Evolutionary conservation across 23 tunicate genomes (phyloP), one percentile per base, ranked within the genome.

Genomic region (Trididemnum nubilum): DNA sequence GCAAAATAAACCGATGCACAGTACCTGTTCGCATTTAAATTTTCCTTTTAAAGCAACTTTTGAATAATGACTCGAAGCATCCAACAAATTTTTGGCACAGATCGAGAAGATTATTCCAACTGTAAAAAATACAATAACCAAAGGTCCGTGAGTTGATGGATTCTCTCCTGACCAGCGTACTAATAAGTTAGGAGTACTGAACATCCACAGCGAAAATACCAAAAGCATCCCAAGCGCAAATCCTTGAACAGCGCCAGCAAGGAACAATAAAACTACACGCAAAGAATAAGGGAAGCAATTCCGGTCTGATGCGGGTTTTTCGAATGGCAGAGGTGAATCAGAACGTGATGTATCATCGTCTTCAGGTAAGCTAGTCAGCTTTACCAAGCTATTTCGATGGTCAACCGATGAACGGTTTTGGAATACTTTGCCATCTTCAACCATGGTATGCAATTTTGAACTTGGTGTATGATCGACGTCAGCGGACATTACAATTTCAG

Each of bases 131-230:
- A 73, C 49, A 2, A 82, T 25, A 21, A 89, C 33, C 28, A 77
- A 33, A 26, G 22, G n/a, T 33, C 85, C 94, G 65, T 37, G 44
- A 39, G 21, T n/a, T n/a, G 71, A 21, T 0, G 75, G 70, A 3
- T 57, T 15, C 1, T 64, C 26, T 19, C 70, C 85, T 0, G 77
- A 44, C 94, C 94, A 89, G 4, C 77, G 74, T 2, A 71, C 29
- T 35, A 89, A 73, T 2, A 83, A 19, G n/a, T 33, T 75, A 2
- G 94, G 94, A 0, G 88, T 83, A 33, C 79, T 83, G 33, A 89
- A 89, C 23, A 79, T 29, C 94, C 94, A 89, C 49, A 83, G 66
- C 27, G 32, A 83, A 22, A 89, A 76, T 1, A 60, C 59, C 7
- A 77, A 57, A 3, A 89, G 25, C 28, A 81, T 83, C 4, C 94